phyloP scores from a whole-genome alignment of 2,113 vertebrate genomes.

The Micronisus gabar region DNA sequence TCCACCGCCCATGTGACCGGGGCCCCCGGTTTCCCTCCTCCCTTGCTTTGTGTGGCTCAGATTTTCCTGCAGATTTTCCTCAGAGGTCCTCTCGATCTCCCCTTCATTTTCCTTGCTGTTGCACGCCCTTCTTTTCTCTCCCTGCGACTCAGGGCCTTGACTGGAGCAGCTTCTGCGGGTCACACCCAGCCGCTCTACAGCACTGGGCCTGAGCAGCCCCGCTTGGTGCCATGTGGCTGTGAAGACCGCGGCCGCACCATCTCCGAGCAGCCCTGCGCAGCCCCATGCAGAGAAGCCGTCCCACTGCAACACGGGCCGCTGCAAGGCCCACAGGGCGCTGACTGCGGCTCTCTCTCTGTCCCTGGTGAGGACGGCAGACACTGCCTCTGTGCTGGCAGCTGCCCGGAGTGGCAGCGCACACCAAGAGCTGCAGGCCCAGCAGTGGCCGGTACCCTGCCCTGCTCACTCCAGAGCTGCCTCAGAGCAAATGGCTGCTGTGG shows the following conservation, averaged over 20 bases:
- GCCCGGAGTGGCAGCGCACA: accelerated
- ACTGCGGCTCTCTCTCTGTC: background rate
- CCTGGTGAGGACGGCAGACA: background rate
- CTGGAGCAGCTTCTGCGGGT: background rate
- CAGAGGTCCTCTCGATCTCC: background rate
- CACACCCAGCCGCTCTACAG: background rate
- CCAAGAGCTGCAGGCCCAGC: background rate
- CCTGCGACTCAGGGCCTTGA: accelerated
- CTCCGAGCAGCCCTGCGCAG: accelerated
- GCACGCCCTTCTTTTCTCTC: background rate
- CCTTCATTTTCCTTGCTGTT: accelerated
- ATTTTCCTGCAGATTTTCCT: background rate
- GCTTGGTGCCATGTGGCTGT: no score
- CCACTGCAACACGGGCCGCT: accelerated
- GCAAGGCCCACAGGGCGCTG: accelerated
- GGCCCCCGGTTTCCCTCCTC: background rate
- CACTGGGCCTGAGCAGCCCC: no score
- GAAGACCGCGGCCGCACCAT: accelerated
- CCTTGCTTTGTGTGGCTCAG: background rate
- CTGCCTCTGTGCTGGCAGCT: background rate
- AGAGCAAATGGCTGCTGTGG: accelerated
- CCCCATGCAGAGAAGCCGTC: accelerated
- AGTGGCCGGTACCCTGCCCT: no score
- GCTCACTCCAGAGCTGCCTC: no score
- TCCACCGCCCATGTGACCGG: background rate